Evolutionary conservation across 2,888 invertebrate genomes (phyloP).

Genomic region (Caenorhabditis sulstoni): DNA sequence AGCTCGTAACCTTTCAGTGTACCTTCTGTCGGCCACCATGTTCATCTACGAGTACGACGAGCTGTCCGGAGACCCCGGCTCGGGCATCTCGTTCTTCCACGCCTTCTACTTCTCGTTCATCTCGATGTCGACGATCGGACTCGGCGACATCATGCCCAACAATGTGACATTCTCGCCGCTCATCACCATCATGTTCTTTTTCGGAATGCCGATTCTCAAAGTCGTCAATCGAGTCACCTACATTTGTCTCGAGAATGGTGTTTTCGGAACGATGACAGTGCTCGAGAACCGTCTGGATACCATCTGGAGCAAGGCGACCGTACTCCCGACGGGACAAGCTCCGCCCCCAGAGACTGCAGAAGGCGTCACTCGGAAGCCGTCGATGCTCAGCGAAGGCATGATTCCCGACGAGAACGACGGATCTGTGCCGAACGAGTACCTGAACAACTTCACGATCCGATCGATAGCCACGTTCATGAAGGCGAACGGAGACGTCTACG

Average conservation of each 20-base stretch:
- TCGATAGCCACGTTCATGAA: slow-evolving; percentile 72
- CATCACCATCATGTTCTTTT: slow-evolving; percentile 69
- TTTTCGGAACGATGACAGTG: slow-evolving; percentile 68
- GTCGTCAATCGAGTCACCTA: slow-evolving; percentile 72
- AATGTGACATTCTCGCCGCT: slow-evolving; percentile 69
- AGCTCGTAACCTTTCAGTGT: slow-evolving; percentile 37
- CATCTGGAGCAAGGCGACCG: slow-evolving; percentile 47
- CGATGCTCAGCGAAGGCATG: slow-evolving; percentile 51
- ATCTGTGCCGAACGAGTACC: slow-evolving; percentile 61
- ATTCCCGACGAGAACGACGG: slow-evolving; percentile 52
- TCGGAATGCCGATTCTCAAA: slow-evolving; percentile 72
- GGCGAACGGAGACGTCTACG: slow-evolving; percentile 68
- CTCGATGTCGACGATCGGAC: slow-evolving; percentile 71
- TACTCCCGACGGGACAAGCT: slow-evolving; percentile 25
- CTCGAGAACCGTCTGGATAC: slow-evolving; percentile 66
- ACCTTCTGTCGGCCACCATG: slow-evolving; percentile 50
- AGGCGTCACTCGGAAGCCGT: slow-evolving; percentile 24
- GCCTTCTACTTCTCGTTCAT: slow-evolving; percentile 71
- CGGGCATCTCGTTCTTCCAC: slow-evolving; percentile 66
- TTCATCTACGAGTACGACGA: slow-evolving; percentile 66
- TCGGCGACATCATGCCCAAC: slow-evolving; percentile 73
- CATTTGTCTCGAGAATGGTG: slow-evolving; percentile 69
- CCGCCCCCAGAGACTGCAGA: slow-evolving; percentile 10
- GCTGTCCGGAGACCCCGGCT: slow-evolving; percentile 56
- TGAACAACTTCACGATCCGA: slow-evolving; percentile 71